Evolutionary conservation across 2,888 invertebrate species (phyloP), one percentile per base, ranked within the genome.

Genomic region (Callosobruchus maculatus): DNA sequence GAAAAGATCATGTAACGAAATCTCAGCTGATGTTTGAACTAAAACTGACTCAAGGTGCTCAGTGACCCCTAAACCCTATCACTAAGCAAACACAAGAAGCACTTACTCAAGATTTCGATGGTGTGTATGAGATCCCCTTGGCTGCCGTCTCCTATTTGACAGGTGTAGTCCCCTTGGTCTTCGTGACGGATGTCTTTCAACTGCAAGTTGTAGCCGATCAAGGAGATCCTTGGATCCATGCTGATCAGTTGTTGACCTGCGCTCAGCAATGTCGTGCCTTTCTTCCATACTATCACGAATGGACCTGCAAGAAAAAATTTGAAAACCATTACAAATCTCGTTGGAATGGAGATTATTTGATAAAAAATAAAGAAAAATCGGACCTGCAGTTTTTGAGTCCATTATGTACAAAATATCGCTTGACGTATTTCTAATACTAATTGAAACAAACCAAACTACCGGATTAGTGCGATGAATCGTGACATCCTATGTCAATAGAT

Each of bases 131-230:
- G 87, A 79, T 90, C 90, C 22, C 89, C 87, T 73, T 88, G 87
- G n/a, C 88, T 87, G 22, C 88, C 88, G 74, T 89, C 90, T 31
- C 89, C 89, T 71, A 90, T 88, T 81, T 90, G 90, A 82, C 90
- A 90, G 67, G 89, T 88, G 83, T 90, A 90, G 82, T 89, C 89
- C 0, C 90, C 90, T 72, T 89, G 89, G 81, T 90, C 90, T 68
- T 88, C 85, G 67, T 89, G 88, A 77, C 86, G 86, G 71, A 90
- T 88, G 78, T 88, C 88, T 76, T 88, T 86, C 75, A 90, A 86
- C 82, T 90, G 88, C 74, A 90, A 84, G 82, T 88, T 89, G 77
- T 88, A 89, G 71, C 89, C 89, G 26, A 81, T 78, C 71, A 90
- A 85, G 67, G 88, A 86, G 78, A 89, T 86, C 75, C 90, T 84